Conservation (phyloP, 2,888 invertebrate genomes). For the Diogma glabrata region DNA sequence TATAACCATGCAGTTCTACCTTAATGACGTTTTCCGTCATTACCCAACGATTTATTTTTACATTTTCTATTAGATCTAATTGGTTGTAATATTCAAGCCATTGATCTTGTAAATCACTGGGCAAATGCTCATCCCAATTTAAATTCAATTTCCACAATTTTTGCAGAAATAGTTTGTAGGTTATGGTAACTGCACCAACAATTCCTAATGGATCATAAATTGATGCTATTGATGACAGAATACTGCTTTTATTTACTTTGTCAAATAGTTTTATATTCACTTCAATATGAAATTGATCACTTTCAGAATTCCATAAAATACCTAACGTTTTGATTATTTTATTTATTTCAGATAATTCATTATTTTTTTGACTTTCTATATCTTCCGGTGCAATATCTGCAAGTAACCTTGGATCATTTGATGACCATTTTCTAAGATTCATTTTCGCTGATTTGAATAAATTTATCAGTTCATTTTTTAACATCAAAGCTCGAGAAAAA, state of each 20-base stretch:
- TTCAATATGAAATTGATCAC: background rate
- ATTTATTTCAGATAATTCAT: too few relatives aligned
- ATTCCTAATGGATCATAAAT: background rate
- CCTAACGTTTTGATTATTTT: background rate
- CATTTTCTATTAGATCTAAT: background rate
- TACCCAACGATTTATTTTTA: background rate
- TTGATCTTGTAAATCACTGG: background rate
- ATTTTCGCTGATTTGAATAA: too few relatives aligned
- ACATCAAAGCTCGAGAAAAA: too few relatives aligned
- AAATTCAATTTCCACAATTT: conserved; percentile 2
- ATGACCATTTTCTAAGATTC: too few relatives aligned
- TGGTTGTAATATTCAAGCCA: background rate
- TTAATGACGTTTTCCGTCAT: background rate
- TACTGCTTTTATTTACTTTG: background rate
- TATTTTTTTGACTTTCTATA: too few relatives aligned
- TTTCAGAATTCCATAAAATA: background rate
- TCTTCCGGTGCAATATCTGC: too few relatives aligned
- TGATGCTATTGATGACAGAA: background rate
- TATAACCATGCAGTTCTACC: background rate
- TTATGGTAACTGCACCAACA: background rate
- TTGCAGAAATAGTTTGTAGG: background rate
- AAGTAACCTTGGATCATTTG: too few relatives aligned
- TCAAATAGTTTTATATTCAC: background rate
- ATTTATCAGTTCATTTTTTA: too few relatives aligned
- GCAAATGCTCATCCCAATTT: background rate